A percentile compares a stretch with the other conserved stretches of the same genome.
phyloP scores from a whole-genome alignment of 2,888 invertebrate genomes.

The Ennomos quercinarius region DNA sequence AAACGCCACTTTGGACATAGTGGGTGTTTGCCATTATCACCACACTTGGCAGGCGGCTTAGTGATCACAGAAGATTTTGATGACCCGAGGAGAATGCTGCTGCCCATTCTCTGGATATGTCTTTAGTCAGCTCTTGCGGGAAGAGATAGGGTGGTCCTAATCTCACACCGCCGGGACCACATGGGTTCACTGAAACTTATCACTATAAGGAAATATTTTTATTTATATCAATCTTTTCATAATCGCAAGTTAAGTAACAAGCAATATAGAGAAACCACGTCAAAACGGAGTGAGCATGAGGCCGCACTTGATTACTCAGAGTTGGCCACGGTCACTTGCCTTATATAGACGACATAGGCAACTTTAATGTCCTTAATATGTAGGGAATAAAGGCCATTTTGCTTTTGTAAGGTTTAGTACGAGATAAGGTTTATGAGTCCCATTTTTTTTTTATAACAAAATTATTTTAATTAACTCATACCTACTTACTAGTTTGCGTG shows the following conservation, averaged over 20 bases:
- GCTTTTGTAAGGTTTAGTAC: slow-evolving; percentile 9
- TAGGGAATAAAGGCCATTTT: slow-evolving; percentile 7
- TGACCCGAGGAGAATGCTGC: no score
- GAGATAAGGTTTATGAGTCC: slow-evolving; percentile 13
- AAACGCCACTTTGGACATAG: no score
- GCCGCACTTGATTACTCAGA: slow-evolving; percentile 19
- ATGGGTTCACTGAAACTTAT: neutral
- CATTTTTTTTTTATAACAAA: neutral
- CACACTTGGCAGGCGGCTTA: no score
- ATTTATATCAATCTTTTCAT: neutral
- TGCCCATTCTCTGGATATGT: no score
- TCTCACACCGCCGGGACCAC: no score
- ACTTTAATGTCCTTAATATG: neutral
- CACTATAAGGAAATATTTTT: neutral
- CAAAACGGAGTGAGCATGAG: slow-evolving; percentile 7
- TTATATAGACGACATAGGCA: slow-evolving; percentile 24
- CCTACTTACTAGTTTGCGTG: no score
- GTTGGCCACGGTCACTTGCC: slow-evolving; percentile 19
- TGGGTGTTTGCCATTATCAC: no score
- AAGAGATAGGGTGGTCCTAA: no score
- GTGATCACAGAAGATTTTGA: no score
- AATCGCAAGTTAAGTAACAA: neutral
- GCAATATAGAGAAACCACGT: slow-evolving; percentile 8
- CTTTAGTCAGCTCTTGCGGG: no score
- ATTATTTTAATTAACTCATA: no score